These are phyloP conservation scores for Hydrozoanthus tunicans DNA, from an alignment of 64 coral and sea anemone genomes.

Conservation along the genomic window DNA sequence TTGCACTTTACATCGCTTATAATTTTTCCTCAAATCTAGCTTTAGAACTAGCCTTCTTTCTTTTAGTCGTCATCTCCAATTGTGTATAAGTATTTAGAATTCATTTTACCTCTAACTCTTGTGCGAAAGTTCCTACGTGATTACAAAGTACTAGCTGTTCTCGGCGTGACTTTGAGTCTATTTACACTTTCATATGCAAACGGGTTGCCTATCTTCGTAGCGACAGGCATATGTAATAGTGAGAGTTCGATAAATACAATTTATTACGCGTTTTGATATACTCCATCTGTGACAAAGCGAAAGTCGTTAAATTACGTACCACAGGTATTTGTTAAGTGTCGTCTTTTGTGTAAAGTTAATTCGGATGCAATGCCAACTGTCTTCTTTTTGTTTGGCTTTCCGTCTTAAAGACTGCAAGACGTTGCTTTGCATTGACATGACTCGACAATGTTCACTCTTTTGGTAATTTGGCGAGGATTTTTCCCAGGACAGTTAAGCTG, in stretches of 20 bases:
- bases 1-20: too few relatives aligned
- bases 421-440: slow-evolving; percentile 43
- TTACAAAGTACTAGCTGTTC: too few relatives aligned
- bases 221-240: too few relatives aligned
- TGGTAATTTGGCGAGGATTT: slow-evolving; percentile 18
- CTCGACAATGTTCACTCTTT: slow-evolving; percentile 30
- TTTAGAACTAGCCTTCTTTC: too few relatives aligned
- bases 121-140: too few relatives aligned
- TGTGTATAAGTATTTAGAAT: too few relatives aligned
- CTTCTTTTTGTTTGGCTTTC: neutral
- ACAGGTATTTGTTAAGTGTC: too few relatives aligned
- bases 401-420: neutral
- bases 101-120: too few relatives aligned
- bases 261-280: neutral
- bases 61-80: too few relatives aligned
- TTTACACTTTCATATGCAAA: slow-evolving; percentile 1
- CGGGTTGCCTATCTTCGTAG: neutral
- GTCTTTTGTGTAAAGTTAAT: too few relatives aligned
- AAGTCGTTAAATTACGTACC: neutral
- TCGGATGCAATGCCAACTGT: too few relatives aligned
- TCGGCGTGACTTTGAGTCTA: neutral
- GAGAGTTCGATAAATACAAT: slow-evolving; percentile 19
- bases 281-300: neutral
- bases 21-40: too few relatives aligned
- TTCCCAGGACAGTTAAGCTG: slow-evolving; percentile 7